Conservation (phyloP, 2,888 invertebrate species). For the Hydrotaea cyrtoneurina region DNA sequence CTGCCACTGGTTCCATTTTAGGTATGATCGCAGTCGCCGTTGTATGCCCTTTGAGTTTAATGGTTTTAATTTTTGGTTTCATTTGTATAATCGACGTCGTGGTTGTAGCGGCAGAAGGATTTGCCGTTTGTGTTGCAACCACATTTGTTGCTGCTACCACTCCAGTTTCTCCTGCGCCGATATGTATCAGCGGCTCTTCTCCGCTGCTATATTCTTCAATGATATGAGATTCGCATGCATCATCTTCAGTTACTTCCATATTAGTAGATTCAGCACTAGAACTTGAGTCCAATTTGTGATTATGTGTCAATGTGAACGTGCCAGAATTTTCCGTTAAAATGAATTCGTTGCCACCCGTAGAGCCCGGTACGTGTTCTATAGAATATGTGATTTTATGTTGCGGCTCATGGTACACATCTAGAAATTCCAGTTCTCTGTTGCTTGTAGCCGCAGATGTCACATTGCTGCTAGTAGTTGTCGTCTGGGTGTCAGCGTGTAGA, state of each 20-base stretch:
- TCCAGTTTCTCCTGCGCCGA: constrained; percentile 54
- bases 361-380: constrained; percentile 78
- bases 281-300: constrained; percentile 72
- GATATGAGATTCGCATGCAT: constrained; percentile 72
- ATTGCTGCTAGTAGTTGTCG: constrained; percentile 45
- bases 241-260: constrained; percentile 71
- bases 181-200: constrained; percentile 73
- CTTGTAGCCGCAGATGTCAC: neutral
- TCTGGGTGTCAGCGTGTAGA: constrained; percentile 47
- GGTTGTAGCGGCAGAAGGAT: constrained; percentile 7
- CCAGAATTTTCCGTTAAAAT: constrained; percentile 79
- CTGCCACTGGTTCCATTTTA: constrained; percentile 53
- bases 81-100: constrained; percentile 67
- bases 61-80: constrained; percentile 70
- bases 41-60: constrained; percentile 55
- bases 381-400: constrained; percentile 79
- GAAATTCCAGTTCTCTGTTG: constrained; percentile 76
- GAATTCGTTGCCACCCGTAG: constrained; percentile 76
- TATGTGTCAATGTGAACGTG: constrained; percentile 77
- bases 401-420: constrained; percentile 78
- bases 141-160: constrained; percentile 1
- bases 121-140: constrained; percentile 44
- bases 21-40: constrained; percentile 40
- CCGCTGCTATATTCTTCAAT: constrained; percentile 74
- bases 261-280: constrained; percentile 65